A percentile compares a stretch with the other conserved stretches of the same genome.
These are phyloP conservation scores for Pleuronectes platessa DNA, from an alignment of 2,113 vertebrate species.

Conservation along the genomic window DNA sequence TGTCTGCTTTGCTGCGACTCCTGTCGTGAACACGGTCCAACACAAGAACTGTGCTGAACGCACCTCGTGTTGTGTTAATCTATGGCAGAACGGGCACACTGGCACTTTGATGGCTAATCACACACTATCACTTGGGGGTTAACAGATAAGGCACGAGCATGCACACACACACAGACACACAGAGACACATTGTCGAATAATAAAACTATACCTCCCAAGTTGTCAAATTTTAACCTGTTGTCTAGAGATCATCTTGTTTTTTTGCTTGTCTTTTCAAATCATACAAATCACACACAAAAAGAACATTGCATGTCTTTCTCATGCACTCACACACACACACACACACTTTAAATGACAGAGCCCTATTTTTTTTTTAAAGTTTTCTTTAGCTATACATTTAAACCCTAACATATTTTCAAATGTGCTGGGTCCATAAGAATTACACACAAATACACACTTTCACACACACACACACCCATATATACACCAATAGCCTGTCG, in stretches of 20 bases:
- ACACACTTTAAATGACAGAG: conserved; percentile 9
- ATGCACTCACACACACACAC: neutral
- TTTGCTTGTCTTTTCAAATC: neutral
- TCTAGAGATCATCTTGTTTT: neutral
- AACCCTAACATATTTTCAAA: neutral
- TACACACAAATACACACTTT: neutral
- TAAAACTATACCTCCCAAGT: conserved; percentile 4
- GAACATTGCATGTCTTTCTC: neutral
- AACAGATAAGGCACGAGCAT: conserved; percentile 63
- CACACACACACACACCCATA: conserved; percentile 17
- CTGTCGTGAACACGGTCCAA: neutral
- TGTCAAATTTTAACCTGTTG: neutral
- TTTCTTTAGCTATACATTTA: neutral
- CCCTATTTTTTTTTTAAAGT: neutral
- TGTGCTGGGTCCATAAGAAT: conserved; percentile 9
- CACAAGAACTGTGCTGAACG: neutral
- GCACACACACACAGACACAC: conserved; percentile 4
- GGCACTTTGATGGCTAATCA: conserved; percentile 66
- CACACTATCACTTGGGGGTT: conserved; percentile 47
- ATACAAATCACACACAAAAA: neutral
- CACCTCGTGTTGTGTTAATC: conserved; percentile 31
- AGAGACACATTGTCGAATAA: neutral
- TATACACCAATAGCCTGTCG: conserved; percentile 29
- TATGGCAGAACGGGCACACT: conserved; percentile 60
- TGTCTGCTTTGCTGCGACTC: neutral